Evolutionary conservation across 2,888 invertebrate genomes (phyloP), one percentile per base, ranked within the genome.

Genomic region (Drosophila atripex): DNA sequence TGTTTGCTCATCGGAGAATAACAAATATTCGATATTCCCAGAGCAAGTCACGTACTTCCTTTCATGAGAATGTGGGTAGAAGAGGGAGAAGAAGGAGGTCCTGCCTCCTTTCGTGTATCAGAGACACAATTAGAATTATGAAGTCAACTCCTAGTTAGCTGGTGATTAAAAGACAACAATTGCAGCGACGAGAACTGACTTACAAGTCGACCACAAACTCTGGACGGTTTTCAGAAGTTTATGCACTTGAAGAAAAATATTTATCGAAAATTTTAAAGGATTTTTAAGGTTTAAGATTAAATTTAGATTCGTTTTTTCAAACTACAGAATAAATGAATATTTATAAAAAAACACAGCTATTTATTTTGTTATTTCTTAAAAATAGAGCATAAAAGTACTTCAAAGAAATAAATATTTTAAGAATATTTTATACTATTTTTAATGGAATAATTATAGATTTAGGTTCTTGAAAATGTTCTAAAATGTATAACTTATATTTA

Each of bases 151-250:
- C 71, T 70, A 71, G 71, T 84, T 78, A 86, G 70, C 71, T 71
- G 74, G 73, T 86, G 87, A 86, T 82, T 84, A 80, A 82, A 87
- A 85, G 85, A 82, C 87, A 82, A 84, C 82, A 86, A 73, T 70
- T 69, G 84, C 76, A 72, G 63, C 65, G 73, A 68, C 53, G 66
- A 57, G 68, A 75, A 77, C 63, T 65, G 74, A 52, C 79, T 76
- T 57, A 66, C 65, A 79, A 79, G 77, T 78, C 65, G 78, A 68
- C 78, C 60, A 25, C 69, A 70, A 71, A 50, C 53, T 72, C 55
- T 49, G 71, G 47, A 23, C 59, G 43, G 3, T 39, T 35, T 9
- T 9, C 21, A 38, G 47, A 32, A 47, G 41, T 43, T 46, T 16
- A 8, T 32, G 30, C 60, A 60, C 59, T 55, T 11, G 8, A 4